phyloP scores from a whole-genome alignment of 2,113 vertebrate species.

The Tor tambroides region DNA sequence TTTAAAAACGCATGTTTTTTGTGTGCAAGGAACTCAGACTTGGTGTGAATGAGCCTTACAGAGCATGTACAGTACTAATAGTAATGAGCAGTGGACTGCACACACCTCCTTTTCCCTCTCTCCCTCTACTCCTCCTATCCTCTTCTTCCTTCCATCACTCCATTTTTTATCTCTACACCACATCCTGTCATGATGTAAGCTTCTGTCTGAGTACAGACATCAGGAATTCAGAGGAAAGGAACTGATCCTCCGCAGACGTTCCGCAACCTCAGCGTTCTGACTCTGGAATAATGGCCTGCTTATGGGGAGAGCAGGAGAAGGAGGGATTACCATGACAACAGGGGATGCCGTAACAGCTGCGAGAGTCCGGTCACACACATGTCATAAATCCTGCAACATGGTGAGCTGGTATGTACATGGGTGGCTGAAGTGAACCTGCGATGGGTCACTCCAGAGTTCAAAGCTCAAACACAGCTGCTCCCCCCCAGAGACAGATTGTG shows the following conservation, averaged over 20 bases:
- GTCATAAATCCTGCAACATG: slow-evolving; percentile 18
- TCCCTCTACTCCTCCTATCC: background rate
- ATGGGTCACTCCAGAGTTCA: slow-evolving; percentile 14
- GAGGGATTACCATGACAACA: slow-evolving; percentile 23
- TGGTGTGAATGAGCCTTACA: background rate
- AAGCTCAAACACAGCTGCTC: slow-evolving; percentile 43
- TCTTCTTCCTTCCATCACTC: background rate
- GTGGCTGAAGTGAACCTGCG: slow-evolving; percentile 2
- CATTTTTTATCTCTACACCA: background rate
- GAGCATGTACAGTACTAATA: background rate
- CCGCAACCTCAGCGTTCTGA: background rate
- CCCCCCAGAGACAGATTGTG: slow-evolving; percentile 2
- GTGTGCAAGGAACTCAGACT: background rate
- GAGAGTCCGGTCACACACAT: background rate
- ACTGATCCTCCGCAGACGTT: slow-evolving; percentile 11
- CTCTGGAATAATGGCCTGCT: slow-evolving; percentile 16
- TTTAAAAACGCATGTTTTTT: background rate
- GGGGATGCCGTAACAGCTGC: slow-evolving; percentile 40
- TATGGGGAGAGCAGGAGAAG: slow-evolving; percentile 10
- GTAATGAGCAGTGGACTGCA: background rate
- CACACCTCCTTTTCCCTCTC: background rate
- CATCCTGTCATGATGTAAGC: background rate
- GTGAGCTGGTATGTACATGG: background rate
- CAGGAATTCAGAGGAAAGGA: slow-evolving; percentile 26
- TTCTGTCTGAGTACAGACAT: background rate